Evolutionary conservation across 2,113 vertebrate genomes (phyloP).

Genomic region (Urocitellus parryii): DNA sequence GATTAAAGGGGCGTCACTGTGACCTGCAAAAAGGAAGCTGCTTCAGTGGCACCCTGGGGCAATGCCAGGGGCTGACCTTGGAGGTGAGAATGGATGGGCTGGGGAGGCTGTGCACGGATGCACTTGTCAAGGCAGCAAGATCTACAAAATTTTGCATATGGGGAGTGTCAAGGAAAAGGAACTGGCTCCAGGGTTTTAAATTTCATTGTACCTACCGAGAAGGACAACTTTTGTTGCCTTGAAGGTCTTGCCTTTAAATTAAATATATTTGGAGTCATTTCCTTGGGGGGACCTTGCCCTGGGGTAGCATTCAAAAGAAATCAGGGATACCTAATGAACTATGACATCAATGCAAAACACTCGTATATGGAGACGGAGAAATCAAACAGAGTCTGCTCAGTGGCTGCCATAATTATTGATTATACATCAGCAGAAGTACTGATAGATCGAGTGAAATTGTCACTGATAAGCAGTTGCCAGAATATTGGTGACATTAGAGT

Average conservation of each 20-base stretch:
- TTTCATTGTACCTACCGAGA: background rate
- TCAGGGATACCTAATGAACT: background rate
- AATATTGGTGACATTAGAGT: background rate
- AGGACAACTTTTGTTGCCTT: background rate
- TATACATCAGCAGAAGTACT: background rate
- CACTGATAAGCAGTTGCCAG: background rate
- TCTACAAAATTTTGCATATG: background rate
- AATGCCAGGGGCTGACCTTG: background rate
- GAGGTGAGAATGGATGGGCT: background rate
- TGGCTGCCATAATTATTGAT: background rate
- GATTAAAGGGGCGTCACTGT: background rate
- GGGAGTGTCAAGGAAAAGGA: background rate
- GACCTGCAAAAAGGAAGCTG: background rate
- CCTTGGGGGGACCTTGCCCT: background rate
- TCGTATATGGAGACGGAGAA: background rate
- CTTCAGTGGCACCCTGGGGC: background rate
- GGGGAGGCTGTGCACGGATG: background rate
- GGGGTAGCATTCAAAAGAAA: background rate
- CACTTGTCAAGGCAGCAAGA: background rate
- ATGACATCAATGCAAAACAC: background rate
- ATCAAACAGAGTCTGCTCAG: background rate
- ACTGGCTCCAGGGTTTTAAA: background rate
- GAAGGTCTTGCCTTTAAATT: conserved; percentile 6
- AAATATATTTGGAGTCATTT: background rate
- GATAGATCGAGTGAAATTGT: background rate